These are phyloP conservation scores for Lymantria monacha DNA, from an alignment of 2,888 invertebrate species.

Conservation along the genomic window DNA sequence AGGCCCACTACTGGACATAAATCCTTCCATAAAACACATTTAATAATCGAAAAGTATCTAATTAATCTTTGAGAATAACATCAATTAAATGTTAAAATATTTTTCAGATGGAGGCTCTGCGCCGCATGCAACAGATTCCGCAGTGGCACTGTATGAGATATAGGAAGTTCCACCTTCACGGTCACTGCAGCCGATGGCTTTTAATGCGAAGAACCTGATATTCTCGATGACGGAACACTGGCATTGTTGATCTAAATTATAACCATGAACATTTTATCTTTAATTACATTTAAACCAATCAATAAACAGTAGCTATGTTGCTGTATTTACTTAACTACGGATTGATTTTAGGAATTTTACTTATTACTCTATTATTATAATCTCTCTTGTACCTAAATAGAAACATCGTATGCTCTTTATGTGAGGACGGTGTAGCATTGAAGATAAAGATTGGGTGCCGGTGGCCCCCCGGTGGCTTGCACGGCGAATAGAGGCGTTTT, in stretches of 20 bases:
- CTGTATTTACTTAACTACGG: slow-evolving; percentile 2
- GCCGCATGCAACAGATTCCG: slow-evolving; percentile 89
- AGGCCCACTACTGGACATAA: no score
- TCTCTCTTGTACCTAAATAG: no score
- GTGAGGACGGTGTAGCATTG: no score
- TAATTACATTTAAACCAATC: not conserved
- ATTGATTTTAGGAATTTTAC: slow-evolving; percentile 24
- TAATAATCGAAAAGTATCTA: no score
- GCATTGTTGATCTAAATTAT: slow-evolving; percentile 7
- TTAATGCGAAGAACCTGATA: slow-evolving; percentile 80
- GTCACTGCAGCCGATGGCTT: slow-evolving; percentile 89
- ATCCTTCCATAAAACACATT: no score
- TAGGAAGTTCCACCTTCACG: slow-evolving; percentile 89
- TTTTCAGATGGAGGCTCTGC: slow-evolving; percentile 83
- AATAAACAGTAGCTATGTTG: not conserved
- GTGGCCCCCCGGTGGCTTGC: no score
- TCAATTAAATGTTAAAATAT: no score
- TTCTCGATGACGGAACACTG: slow-evolving; percentile 13
- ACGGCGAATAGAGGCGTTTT: no score
- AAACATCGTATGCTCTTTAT: no score
- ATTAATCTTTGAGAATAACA: no score
- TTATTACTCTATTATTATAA: not conserved
- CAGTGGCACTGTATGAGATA: slow-evolving; percentile 93
- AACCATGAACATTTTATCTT: not conserved
- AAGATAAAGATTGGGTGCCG: no score